Evolutionary conservation across 2,888 invertebrate species (phyloP).

Genomic region (Conomelus anceps): DNA sequence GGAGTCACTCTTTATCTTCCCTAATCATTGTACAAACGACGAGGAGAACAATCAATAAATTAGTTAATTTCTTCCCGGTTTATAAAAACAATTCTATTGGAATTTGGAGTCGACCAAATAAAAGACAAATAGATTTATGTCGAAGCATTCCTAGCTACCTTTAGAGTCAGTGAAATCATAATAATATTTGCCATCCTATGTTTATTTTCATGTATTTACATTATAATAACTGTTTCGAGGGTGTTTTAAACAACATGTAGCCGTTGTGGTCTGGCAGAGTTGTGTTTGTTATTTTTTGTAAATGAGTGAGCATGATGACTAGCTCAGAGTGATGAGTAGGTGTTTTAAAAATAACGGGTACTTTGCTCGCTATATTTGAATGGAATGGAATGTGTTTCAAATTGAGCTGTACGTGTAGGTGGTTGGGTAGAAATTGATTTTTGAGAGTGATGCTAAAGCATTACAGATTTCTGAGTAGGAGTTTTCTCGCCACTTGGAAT

Average conservation of each 20-base stretch:
- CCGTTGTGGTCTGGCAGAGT: not conserved
- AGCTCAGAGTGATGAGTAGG: not conserved
- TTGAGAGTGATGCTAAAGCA: no score
- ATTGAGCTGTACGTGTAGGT: no score
- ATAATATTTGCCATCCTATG: not conserved
- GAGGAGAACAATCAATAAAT: no score
- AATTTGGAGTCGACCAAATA: no score
- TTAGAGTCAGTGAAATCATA: not conserved
- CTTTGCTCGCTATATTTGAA: not conserved
- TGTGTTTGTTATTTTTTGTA: not conserved
- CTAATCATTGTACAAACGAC: no score
- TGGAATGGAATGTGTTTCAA: not conserved
- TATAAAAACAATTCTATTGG: no score
- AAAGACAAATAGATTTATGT: not conserved
- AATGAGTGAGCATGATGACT: not conserved
- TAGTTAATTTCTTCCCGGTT: no score
- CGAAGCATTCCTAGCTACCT: not conserved
- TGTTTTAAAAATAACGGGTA: not conserved
- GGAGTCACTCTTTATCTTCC: no score
- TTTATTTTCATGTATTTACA: not conserved
- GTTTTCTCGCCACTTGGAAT: no score
- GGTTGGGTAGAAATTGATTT: no score
- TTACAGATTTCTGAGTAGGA: no score
- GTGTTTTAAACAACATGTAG: not conserved
- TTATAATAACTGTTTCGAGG: not conserved